Base-by-base conservation (phyloP, 2,113 vertebrate genomes). In the Plecotus auritus region DNA sequence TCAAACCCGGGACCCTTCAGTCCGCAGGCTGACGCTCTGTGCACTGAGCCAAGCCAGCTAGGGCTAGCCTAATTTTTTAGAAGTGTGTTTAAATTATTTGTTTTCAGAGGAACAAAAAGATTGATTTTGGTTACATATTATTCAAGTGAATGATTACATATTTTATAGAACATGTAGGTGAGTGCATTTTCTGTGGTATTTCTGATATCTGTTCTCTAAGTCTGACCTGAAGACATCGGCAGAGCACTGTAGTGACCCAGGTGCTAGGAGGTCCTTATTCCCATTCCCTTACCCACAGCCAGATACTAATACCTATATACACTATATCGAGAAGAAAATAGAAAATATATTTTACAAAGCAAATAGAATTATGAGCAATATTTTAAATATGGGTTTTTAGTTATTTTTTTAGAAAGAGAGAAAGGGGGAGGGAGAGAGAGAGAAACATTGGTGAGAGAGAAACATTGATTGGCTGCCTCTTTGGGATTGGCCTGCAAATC, bases 371-470 rank as follows among this genome's bases (percentile, higher is more conserved):
- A 64, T 73, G 10, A 95, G 85, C 72, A 91, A 74, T 94, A 90
- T 93, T 96, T 93, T 82, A 94, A 96, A 32, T 64, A 61, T 64
- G 30, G 11, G 28, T 30, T 30, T 66, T 66, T 66, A n/a, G 30
- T 66, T 30, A 7, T 66, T 66, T n/a, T n/a, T n/a, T 67, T 17
- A 67, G 64, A n/a, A 32, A n/a, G 64, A 67, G 30, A 66, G 14
- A 17, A n/a, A 17, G 14, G 64, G 64, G 16, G 64, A 30, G 5
- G 11, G 23, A 16, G 5, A 28, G 61, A 32, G 13, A 66, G 5
- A 66, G 30, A 66, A 66, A 32, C 12, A 66, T 66, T 30, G 5
- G 13, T 66, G 61, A 30, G 61, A 64, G 61, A 66, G 28, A 32
- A 66, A 17, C 30, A 66, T n/a, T 32, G 30, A 66, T 66, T 2